Conservation (phyloP, 2,113 vertebrate species). For the Xenopus laevis region DNA sequence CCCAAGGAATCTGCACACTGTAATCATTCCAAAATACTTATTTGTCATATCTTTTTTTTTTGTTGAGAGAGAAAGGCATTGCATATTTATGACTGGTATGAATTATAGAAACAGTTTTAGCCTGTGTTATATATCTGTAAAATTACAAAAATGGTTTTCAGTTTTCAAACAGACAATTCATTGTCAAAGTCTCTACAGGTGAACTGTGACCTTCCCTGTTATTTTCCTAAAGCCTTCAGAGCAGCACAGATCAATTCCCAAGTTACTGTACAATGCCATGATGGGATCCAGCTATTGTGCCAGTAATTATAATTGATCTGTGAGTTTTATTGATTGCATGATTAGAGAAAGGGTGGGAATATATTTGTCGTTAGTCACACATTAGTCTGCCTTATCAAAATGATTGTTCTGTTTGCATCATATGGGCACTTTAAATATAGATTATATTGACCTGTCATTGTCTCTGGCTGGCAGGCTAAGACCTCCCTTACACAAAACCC, state of each 20-base stretch:
- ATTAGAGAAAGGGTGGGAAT: neutral
- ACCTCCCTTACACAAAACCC: too few relatives aligned
- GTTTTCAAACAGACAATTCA: neutral
- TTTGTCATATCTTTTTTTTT: too few relatives aligned
- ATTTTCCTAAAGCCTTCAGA: neutral
- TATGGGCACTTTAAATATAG: too few relatives aligned
- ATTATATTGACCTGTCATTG: too few relatives aligned
- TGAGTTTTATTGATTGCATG: neutral
- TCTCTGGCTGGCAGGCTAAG: too few relatives aligned
- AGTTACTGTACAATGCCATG: neutral
- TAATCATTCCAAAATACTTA: too few relatives aligned
- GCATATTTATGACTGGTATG: too few relatives aligned
- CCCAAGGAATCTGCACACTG: neutral
- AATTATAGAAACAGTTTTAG: too few relatives aligned
- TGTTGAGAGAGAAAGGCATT: too few relatives aligned
- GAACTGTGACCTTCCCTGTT: neutral
- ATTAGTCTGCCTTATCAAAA: too few relatives aligned
- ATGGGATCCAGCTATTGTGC: neutral
- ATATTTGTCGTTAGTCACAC: neutral
- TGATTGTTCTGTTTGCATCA: too few relatives aligned
- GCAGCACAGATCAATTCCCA: neutral
- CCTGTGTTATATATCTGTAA: too few relatives aligned
- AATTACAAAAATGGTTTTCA: neutral
- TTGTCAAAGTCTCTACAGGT: neutral
- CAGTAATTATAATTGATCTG: constrained; percentile 1